Percentiles rank a stretch among this genome's conserved stretches.
Conservation (phyloP, 2,113 vertebrate species). For the Willisornis vidua region DNA sequence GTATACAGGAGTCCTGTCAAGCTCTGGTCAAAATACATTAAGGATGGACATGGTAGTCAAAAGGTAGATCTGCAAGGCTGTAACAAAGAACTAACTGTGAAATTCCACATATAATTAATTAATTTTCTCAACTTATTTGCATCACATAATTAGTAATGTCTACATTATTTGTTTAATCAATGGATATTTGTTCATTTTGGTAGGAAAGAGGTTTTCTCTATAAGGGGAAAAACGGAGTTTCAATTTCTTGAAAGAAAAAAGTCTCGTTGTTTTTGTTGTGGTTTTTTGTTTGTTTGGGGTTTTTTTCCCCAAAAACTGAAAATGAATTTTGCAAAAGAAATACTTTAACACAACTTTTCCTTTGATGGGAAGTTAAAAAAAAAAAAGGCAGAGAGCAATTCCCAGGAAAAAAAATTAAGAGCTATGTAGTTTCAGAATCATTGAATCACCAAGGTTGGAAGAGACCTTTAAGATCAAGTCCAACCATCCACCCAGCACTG, state of each 20-base stretch:
- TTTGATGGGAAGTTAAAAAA: not conserved
- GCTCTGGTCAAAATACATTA: not conserved
- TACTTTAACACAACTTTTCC: not conserved
- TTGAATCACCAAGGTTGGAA: not conserved
- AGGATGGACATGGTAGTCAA: not conserved
- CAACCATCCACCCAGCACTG: not conserved
- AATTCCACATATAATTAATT: not conserved
- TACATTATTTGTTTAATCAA: not conserved
- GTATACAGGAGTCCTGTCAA: not conserved
- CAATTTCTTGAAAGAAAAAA: not conserved
- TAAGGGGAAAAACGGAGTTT: not conserved
- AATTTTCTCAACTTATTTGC: not conserved
- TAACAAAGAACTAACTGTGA: not conserved
- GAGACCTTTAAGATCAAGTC: not conserved
- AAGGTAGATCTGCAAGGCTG: not conserved
- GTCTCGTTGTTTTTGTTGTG: not conserved
- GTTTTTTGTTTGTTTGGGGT: not conserved
- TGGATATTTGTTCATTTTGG: not conserved
- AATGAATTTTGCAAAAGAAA: not conserved
- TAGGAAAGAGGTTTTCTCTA: not conserved
- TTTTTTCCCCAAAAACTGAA: not conserved
- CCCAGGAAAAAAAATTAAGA: not conserved
- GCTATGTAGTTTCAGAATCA: not conserved
- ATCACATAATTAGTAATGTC: not conserved
- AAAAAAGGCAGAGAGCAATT: not conserved